Conservation (phyloP, 2,888 invertebrate species). For the Harpagoxenus sublaevis region DNA sequence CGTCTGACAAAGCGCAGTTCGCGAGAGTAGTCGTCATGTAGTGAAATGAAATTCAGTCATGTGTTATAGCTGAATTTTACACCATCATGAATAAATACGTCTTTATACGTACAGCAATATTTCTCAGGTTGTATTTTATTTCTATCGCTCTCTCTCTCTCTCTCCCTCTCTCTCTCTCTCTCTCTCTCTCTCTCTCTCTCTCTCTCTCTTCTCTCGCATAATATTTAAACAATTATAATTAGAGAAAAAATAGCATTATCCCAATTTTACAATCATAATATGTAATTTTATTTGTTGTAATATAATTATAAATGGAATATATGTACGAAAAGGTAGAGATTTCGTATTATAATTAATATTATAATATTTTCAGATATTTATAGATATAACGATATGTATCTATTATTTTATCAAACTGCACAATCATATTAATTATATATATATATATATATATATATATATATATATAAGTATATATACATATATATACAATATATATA, state of each 20-base stretch:
- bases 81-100: slow-evolving; percentile 82
- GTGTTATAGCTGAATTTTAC: slow-evolving; percentile 73
- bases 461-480: neutral
- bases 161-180: too few relatives aligned
- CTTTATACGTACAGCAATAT: slow-evolving; percentile 75
- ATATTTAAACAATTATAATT: neutral
- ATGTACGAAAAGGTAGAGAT: neutral
- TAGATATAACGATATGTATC: neutral
- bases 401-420: too few relatives aligned
- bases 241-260: neutral
- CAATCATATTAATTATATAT: too few relatives aligned
- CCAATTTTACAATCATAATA: neutral
- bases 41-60: slow-evolving; percentile 80
- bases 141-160: neutral
- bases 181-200: too few relatives aligned
- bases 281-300: neutral
- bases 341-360: neutral
- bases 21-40: slow-evolving; percentile 84
- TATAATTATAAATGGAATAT: neutral
- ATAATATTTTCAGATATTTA: neutral
- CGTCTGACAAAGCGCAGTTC: slow-evolving; percentile 74
- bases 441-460: neutral
- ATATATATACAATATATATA: too few relatives aligned
- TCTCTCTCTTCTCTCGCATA: too few relatives aligned
- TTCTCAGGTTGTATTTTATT: slow-evolving; percentile 1